Evolutionary conservation across 2,888 invertebrate species (phyloP).

Genomic region (Tortrix viridana): DNA sequence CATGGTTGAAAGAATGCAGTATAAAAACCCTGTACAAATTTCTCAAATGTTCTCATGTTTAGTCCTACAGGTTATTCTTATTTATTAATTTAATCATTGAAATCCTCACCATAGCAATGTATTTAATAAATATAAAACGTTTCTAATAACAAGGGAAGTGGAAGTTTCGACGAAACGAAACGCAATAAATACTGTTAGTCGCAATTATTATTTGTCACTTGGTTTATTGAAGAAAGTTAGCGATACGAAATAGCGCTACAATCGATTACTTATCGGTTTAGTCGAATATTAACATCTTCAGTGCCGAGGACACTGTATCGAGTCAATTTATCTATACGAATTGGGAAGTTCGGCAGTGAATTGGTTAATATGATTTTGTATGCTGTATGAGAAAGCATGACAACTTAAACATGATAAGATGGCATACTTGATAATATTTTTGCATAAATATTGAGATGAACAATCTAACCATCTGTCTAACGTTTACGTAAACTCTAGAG

Average conservation of each 20-base stretch:
- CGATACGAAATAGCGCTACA: constrained; percentile 17
- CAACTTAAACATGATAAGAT: constrained; percentile 19
- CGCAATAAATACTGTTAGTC: constrained; percentile 23
- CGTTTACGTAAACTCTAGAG: constrained; percentile 9
- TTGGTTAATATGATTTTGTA: constrained; percentile 16
- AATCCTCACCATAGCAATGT: constrained; percentile 13
- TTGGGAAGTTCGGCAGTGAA: too few relatives aligned
- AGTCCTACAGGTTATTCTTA: neutral
- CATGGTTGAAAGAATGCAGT: too few relatives aligned
- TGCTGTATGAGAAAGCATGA: constrained; percentile 23
- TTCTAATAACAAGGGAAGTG: constrained; percentile 33
- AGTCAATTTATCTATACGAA: too few relatives aligned
- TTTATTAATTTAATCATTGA: constrained; percentile 23
- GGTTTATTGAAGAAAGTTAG: constrained; percentile 33
- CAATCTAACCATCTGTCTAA: constrained; percentile 7
- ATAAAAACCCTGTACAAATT: too few relatives aligned
- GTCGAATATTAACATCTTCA: constrained; percentile 3
- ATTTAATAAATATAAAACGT: constrained; percentile 34
- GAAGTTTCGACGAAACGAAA: constrained; percentile 18
- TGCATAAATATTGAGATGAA: constrained; percentile 30
- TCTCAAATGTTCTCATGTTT: too few relatives aligned
- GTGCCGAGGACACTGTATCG: too few relatives aligned
- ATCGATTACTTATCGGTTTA: constrained; percentile 16
- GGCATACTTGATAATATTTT: constrained; percentile 26
- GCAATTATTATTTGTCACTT: constrained; percentile 27